Conservation (phyloP, 1,140 invertebrate species). For the Drosophila bocki region DNA sequence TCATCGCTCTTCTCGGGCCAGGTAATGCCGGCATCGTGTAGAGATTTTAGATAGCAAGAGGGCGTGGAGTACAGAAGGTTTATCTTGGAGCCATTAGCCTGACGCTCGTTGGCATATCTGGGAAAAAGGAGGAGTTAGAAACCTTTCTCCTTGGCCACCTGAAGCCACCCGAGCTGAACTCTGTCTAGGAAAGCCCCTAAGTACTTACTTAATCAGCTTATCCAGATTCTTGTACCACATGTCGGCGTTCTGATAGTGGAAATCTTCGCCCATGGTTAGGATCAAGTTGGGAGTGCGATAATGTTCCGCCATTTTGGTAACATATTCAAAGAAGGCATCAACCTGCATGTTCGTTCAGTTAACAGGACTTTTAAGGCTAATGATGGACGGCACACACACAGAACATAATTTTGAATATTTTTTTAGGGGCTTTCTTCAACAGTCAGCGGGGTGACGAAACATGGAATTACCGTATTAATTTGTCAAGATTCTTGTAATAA, state of each 20-base stretch:
- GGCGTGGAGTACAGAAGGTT: conserved; percentile 97
- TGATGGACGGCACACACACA: conserved; percentile 7
- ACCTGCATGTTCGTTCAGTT: conserved; percentile 84
- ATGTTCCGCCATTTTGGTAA: conserved; percentile 86
- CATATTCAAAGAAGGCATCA: conserved; percentile 87
- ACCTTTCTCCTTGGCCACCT: not conserved
- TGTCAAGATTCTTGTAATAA: conserved; percentile 96
- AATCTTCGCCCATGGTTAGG: conserved; percentile 96
- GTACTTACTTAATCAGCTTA: conserved; percentile 92
- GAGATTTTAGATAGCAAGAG: conserved; percentile 95
- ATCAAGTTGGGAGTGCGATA: conserved; percentile 92
- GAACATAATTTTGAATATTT: conserved; percentile 27
- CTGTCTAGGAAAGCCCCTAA: conserved; percentile 63
- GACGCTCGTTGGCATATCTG: conserved; percentile 87
- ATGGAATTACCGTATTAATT: conserved; percentile 91
- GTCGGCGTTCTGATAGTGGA: conserved; percentile 94
- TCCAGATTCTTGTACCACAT: conserved; percentile 95
- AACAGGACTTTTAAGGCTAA: not conserved
- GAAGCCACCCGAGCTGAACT: not conserved
- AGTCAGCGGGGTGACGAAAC: conserved; percentile 8
- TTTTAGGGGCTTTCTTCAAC: conserved; percentile 67
- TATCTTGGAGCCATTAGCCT: conserved; percentile 88
- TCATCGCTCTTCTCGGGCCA: conserved; percentile 92
- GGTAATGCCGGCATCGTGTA: conserved; percentile 89
- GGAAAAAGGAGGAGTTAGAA: not conserved